Evolutionary conservation across 2,797 vertebrate genomes (phyloP).

Genomic region (Sciurus vulgaris): DNA sequence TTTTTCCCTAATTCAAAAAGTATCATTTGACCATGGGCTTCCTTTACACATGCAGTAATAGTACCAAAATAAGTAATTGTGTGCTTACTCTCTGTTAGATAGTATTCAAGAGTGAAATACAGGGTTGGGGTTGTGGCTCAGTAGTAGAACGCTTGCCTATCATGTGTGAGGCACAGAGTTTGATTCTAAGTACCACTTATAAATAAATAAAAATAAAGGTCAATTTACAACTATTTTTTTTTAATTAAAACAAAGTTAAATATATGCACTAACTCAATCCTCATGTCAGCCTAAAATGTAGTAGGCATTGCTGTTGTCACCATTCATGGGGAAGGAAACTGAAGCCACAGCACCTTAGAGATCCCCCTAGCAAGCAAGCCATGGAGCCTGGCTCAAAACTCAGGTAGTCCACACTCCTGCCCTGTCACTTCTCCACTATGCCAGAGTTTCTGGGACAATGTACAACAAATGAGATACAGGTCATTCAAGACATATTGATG

Average conservation of each 20-base stretch:
- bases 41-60: neutral
- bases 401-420: neutral
- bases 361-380: neutral
- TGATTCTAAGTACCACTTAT: too few species aligned
- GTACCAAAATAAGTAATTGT: slow-evolving; percentile 24
- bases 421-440: neutral
- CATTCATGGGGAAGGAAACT: neutral
- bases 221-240: too few species aligned
- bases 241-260: too few species aligned
- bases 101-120: neutral
- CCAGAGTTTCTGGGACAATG: neutral
- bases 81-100: neutral
- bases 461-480: neutral
- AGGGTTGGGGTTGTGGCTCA: too few species aligned
- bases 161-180: too few species aligned
- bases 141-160: too few species aligned
- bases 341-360: neutral
- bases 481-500: neutral
- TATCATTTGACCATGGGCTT: neutral
- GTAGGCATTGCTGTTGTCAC: neutral
- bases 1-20: neutral
- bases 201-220: too few species aligned
- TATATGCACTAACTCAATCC: neutral
- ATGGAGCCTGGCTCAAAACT: neutral
- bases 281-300: neutral